Evolutionary conservation across 2,797 vertebrate species (phyloP).

Genomic region (Anabacerthia variegaticeps): DNA sequence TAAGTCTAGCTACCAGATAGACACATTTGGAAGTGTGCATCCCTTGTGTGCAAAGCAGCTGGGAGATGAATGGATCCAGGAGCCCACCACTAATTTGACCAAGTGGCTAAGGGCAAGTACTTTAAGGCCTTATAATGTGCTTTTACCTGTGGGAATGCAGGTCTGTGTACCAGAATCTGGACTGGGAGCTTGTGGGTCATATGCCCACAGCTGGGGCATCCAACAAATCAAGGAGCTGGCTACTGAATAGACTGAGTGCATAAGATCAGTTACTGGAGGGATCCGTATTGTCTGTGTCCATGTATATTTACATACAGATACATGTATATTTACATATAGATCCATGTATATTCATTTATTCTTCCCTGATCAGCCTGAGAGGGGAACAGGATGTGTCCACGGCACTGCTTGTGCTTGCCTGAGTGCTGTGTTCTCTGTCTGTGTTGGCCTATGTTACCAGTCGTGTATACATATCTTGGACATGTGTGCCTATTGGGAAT

Average conservation of each 20-base stretch:
- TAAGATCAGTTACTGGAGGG: neutral
- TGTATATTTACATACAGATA: neutral
- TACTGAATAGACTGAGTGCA: neutral
- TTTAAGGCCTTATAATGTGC: neutral
- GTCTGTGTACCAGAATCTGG: neutral
- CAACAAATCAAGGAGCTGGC: neutral
- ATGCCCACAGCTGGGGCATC: neutral
- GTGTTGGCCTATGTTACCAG: neutral
- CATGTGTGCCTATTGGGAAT: neutral
- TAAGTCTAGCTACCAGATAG: neutral
- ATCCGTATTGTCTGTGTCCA: neutral
- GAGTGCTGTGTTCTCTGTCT: neutral
- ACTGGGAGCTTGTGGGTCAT: neutral
- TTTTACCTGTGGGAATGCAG: neutral
- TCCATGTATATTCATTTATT: neutral
- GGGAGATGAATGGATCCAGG: neutral
- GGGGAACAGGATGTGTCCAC: neutral
- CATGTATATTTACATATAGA: neutral
- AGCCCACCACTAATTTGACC: neutral
- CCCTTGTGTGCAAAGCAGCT: neutral
- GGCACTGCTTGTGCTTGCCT: neutral
- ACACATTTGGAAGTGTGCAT: accelerated
- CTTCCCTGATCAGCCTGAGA: neutral
- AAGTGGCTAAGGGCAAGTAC: neutral
- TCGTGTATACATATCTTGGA: neutral